A percentile compares a stretch with the other conserved stretches of the same genome.
Evolutionary conservation across 1,140 invertebrate genomes (phyloP).

Genomic region (Maniola jurtina): DNA sequence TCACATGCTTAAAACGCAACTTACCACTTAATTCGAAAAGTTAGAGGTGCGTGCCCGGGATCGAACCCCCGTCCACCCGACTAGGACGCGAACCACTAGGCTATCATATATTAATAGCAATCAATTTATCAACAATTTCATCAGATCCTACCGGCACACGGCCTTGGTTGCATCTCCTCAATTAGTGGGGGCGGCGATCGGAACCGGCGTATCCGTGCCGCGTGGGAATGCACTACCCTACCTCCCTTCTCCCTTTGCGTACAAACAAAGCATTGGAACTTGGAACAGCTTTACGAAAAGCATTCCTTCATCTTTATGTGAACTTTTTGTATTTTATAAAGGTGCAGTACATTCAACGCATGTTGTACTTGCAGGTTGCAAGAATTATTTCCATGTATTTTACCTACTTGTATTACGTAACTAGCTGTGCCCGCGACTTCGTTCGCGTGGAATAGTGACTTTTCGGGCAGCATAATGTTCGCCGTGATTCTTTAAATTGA

Average conservation of each 20-base stretch:
- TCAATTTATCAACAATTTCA: constrained; percentile 7
- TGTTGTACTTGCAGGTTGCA: not conserved
- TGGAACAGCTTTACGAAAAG: constrained; percentile 19
- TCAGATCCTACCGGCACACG: constrained; percentile 6
- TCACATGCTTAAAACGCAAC: too few species aligned
- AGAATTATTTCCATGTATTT: not conserved
- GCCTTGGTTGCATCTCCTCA: constrained; percentile 55
- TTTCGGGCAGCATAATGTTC: too few species aligned
- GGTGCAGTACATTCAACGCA: not conserved
- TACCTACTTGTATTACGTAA: not conserved
- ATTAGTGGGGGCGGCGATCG: constrained; percentile 64
- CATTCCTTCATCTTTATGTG: constrained; percentile 21
- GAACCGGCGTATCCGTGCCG: constrained; percentile 59
- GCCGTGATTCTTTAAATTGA: too few species aligned
- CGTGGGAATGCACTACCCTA: constrained; percentile 57
- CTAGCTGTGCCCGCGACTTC: too few species aligned
- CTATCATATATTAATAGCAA: too few species aligned
- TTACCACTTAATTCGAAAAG: too few species aligned
- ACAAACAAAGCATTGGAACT: constrained; percentile 21
- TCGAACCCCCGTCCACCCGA: too few species aligned
- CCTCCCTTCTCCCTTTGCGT: constrained; percentile 29
- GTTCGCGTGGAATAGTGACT: too few species aligned
- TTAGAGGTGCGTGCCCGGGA: too few species aligned
- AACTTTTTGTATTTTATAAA: constrained; percentile 5
- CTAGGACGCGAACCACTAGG: too few species aligned